Base-by-base conservation (phyloP, 2,797 vertebrate species). In the Perodicticus potto region DNA sequence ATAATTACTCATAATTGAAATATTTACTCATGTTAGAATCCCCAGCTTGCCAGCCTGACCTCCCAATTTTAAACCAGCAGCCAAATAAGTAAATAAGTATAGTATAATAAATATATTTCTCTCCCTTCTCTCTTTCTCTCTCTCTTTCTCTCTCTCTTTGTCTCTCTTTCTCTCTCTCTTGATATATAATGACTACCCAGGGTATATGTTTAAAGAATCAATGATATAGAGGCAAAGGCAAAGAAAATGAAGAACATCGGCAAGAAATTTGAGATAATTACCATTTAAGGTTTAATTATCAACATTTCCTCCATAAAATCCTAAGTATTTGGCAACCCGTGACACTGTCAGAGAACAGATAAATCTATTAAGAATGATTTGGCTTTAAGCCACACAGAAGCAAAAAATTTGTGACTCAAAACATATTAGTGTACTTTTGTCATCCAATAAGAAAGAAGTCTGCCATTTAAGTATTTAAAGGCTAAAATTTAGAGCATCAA, bases 241-340 rank as follows among this genome's bases (percentile, higher is more conserved):
- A 59, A 72, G n/a, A n/a, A 92, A 82, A 59, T 57, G 13, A 80
- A 37, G 7, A 83, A 27, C 20, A 78, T 55, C 76, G 82, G 73
- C 23, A 61, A 94, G 29, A 92, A 93, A 89, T 86, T 74, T 73
- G 40, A 94, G 57, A 88, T 20, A 95, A 93, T 96, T 89, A 78
- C 32, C 63, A 80, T 74, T 93, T 78, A 65, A 74, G 93, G 5
- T 73, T 14, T 34, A 93, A 86, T 89, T 83, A 74, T 76, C 49
- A 86, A 59, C 29, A 70, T 78, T 74, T 83, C 40, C 80, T 86
- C n/a, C 53, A 32, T 59, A 29, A 70, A 67, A 49, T 74, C 17
- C 17, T 84, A 13, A 77, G 37, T 11, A 7, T 55, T 61, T 94
- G 74, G 16, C 40, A 78, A 74, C 37, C 86, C 83, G 23, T 59